phyloP scores from a whole-genome alignment of 2,113 vertebrate genomes.

The Thalassarche chlororhynchos region DNA sequence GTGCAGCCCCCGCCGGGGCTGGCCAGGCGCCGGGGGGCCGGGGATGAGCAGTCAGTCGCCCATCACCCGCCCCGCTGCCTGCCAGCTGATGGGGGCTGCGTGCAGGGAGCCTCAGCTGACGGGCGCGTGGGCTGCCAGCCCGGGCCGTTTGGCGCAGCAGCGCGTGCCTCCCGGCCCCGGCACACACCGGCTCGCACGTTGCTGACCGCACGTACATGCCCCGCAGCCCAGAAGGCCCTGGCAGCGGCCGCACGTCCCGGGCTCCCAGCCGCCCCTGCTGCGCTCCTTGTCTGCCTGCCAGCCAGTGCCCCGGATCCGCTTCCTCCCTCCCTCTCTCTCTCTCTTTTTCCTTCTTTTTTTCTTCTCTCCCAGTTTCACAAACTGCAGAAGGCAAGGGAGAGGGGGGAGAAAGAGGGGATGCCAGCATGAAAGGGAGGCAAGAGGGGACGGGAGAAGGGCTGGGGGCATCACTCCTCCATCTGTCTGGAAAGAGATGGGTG shows the following conservation, averaged over 20 bases:
- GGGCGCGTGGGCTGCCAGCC: not conserved
- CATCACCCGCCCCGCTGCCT: not conserved
- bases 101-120: not conserved
- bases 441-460: not conserved
- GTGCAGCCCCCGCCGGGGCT: not conserved
- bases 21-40: not conserved
- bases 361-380: not conserved
- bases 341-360: not conserved
- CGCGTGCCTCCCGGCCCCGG: not conserved
- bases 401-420: not conserved
- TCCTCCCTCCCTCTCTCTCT: not conserved
- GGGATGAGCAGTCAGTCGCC: not conserved
- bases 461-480: not conserved
- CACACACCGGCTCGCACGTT: slow-evolving; percentile 18
- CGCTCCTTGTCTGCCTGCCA: slow-evolving; percentile 59
- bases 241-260: not conserved
- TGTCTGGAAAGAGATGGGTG: slow-evolving; percentile 14
- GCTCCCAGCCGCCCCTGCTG: slow-evolving; percentile 5
- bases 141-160: not conserved
- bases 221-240: slow-evolving; percentile 38
- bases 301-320: not conserved
- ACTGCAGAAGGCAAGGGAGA: not conserved
- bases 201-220: slow-evolving; percentile 63
- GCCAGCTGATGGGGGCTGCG: not conserved
- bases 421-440: not conserved